Evolutionary conservation across 1,140 invertebrate species (phyloP).

Genomic region (Drosophila rufa): DNA sequence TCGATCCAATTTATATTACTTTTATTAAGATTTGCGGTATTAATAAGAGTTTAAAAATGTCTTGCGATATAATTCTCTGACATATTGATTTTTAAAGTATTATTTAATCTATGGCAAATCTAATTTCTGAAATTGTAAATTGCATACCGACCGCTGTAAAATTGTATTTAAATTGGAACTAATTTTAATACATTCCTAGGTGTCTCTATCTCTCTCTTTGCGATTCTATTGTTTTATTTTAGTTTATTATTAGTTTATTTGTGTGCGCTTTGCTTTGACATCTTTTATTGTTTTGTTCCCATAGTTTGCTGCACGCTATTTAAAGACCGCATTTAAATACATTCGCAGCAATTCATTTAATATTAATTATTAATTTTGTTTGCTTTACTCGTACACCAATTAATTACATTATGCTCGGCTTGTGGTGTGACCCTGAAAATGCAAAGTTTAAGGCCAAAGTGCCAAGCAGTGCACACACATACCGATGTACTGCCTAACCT

Average conservation of each 20-base stretch:
- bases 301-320: slow-evolving; percentile 62
- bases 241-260: slow-evolving; percentile 30
- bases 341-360: slow-evolving; percentile 45
- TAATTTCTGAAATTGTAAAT: neutral
- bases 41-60: no score
- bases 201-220: slow-evolving; percentile 11
- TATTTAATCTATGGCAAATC: neutral
- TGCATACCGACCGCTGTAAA: slow-evolving; percentile 1
- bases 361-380: slow-evolving; percentile 48
- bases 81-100: neutral
- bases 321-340: slow-evolving; percentile 31
- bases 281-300: slow-evolving; percentile 55
- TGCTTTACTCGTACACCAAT: slow-evolving; percentile 12
- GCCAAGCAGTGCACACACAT: slow-evolving; percentile 25
- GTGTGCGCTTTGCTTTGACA: slow-evolving; percentile 40
- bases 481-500: slow-evolving; percentile 20
- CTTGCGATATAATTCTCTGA: neutral
- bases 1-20: neutral
- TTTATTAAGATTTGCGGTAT: no score
- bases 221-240: slow-evolving; percentile 33
- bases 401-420: slow-evolving; percentile 22
- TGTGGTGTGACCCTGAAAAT: slow-evolving; percentile 26
- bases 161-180: slow-evolving; percentile 23
- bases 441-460: slow-evolving; percentile 40
- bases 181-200: slow-evolving; percentile 8